Percentiles rank a stretch among this genome's conserved stretches.
Conservation (phyloP, 2,888 invertebrate genomes). For the Scotopteryx bipunctaria region DNA sequence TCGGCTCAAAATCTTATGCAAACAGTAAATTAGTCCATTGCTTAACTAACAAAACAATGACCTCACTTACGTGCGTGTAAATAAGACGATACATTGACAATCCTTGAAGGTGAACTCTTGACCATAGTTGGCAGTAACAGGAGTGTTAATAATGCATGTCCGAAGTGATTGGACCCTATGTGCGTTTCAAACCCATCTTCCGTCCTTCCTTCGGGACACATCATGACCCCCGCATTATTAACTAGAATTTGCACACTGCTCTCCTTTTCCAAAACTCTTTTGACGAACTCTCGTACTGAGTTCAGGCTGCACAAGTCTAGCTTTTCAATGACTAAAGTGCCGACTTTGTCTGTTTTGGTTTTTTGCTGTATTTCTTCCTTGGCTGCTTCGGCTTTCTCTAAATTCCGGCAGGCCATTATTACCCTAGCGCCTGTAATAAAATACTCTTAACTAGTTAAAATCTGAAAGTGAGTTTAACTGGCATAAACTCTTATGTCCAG, state of each 20-base stretch:
- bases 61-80: slow-evolving; percentile 74
- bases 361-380: slow-evolving; percentile 70
- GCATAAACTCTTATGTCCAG: too few species aligned
- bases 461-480: too few species aligned
- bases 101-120: slow-evolving; percentile 81
- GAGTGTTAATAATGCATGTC: slow-evolving; percentile 85
- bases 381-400: slow-evolving; percentile 77
- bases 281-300: slow-evolving; percentile 82
- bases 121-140: slow-evolving; percentile 84
- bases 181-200: slow-evolving; percentile 87
- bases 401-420: slow-evolving; percentile 77
- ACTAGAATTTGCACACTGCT: slow-evolving; percentile 81
- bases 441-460: too few species aligned
- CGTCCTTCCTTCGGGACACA: slow-evolving; percentile 84
- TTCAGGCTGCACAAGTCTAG: slow-evolving; percentile 82
- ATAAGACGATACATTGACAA: slow-evolving; percentile 85
- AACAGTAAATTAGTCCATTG: too few species aligned
- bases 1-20: too few species aligned
- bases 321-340: slow-evolving; percentile 64
- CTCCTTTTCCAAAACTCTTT: slow-evolving; percentile 69
- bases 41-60: too few species aligned
- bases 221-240: slow-evolving; percentile 88
- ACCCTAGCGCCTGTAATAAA: slow-evolving; percentile 73
- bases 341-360: slow-evolving; percentile 40
- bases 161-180: slow-evolving; percentile 87